Percentiles rank a stretch among this genome's conserved stretches.
These are phyloP conservation scores for Paratrypauchen microcephalus DNA, from an alignment of 2,797 vertebrate species.

Conservation along the genomic window DNA sequence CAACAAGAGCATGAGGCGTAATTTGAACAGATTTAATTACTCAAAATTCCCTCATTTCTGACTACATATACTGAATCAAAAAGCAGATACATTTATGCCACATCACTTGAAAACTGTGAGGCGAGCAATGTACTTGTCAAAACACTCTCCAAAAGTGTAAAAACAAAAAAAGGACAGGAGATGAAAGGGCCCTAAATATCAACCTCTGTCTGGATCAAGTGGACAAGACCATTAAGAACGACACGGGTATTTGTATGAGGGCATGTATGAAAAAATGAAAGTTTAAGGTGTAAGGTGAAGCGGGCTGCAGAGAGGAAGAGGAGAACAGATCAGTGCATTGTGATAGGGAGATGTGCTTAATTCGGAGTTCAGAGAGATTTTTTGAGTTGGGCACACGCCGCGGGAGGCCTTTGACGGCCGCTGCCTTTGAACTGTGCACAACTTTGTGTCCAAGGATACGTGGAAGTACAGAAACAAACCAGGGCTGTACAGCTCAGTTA, in stretches of 20 bases:
- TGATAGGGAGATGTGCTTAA: conserved; percentile 61
- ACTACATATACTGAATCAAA: neutral
- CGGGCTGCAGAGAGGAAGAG: conserved; percentile 26
- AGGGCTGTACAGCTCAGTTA: conserved; percentile 5
- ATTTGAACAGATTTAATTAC: neutral
- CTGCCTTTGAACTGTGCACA: conserved; percentile 61
- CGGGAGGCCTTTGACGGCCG: conserved; percentile 68
- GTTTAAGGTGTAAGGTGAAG: conserved; percentile 25
- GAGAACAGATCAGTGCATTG: conserved; percentile 33
- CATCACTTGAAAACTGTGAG: neutral
- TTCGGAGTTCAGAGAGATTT: conserved; percentile 70
- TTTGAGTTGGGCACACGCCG: conserved; percentile 67
- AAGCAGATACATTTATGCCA: neutral
- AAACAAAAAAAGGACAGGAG: no score
- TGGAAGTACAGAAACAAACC: conserved; percentile 35
- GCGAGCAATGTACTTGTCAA: neutral
- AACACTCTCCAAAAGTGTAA: neutral
- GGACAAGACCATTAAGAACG: neutral
- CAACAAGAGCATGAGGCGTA: neutral
- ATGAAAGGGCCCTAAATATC: conserved; percentile 2
- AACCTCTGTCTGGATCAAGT: conserved; percentile 3
- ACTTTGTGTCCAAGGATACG: conserved; percentile 42
- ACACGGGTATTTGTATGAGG: neutral
- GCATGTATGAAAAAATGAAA: conserved; percentile 3
- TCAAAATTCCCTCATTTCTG: no score